Evolutionary conservation across 1,140 invertebrate genomes (phyloP).

Genomic region (Zeugodacus cucurbitae): DNA sequence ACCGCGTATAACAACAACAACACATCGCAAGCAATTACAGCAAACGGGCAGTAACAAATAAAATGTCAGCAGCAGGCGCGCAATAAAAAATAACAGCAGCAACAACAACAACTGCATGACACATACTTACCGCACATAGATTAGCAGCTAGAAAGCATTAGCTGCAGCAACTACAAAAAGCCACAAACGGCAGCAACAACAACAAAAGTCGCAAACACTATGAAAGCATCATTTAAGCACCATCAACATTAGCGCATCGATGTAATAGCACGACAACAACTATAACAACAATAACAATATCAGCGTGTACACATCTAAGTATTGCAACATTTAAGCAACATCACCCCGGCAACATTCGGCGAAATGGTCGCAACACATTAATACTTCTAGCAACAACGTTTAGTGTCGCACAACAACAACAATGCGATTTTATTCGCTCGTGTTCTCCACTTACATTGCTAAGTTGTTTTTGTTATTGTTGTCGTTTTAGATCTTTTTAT

Average conservation of each 20-base stretch:
- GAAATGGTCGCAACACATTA: slow-evolving; percentile 24
- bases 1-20: background rate
- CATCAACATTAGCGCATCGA: slow-evolving; percentile 4
- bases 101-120: background rate
- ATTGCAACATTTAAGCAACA: background rate
- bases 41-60: background rate
- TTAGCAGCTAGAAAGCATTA: background rate
- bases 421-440: background rate
- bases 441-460: background rate
- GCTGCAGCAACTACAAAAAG: background rate
- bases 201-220: background rate
- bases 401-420: slow-evolving; percentile 16
- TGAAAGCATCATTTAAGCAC: background rate
- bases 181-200: background rate
- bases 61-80: background rate
- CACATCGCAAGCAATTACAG: background rate
- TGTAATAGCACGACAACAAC: background rate
- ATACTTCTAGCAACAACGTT: background rate
- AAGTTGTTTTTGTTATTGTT: background rate
- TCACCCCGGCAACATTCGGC: background rate
- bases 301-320: background rate
- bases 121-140: background rate
- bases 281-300: background rate
- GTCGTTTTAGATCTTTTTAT: background rate
- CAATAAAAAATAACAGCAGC: background rate